These are phyloP conservation scores for Nebria salina DNA, from an alignment of 2,888 invertebrate genomes.

Conservation along the genomic window DNA sequence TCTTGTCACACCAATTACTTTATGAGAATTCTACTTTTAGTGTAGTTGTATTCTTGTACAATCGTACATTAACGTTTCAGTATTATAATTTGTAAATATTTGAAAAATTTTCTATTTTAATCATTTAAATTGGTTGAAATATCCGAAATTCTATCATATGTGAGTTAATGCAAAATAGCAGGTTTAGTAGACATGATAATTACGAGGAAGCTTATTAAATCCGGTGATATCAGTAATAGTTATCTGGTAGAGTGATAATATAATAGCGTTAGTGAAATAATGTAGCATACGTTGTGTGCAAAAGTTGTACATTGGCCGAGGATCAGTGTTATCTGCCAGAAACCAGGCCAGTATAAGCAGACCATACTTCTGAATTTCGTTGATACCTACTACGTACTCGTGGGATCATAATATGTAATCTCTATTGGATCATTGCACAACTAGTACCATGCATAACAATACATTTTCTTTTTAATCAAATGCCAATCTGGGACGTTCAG, in stretches of 20 bases:
- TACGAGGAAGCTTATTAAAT: background rate
- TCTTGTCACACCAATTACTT: background rate
- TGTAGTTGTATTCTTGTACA: background rate
- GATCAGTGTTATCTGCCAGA: constrained; percentile 17
- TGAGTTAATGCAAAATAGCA: background rate
- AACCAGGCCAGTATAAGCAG: constrained; percentile 1
- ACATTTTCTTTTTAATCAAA: background rate
- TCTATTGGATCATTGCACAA: background rate
- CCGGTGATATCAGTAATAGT: background rate
- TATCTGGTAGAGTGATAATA: background rate
- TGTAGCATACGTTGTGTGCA: constrained; percentile 14
- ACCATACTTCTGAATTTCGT: constrained; percentile 7
- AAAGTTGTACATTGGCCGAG: constrained; percentile 15
- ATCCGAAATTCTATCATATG: background rate
- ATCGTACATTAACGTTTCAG: no score
- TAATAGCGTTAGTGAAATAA: constrained; percentile 17
- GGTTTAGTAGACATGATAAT: background rate
- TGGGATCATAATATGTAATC: constrained; percentile 19
- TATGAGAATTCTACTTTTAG: background rate
- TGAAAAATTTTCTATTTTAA: no score
- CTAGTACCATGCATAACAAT: background rate
- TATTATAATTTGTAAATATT: no score
- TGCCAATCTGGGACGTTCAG: background rate
- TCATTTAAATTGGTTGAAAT: no score
- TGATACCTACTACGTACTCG: constrained; percentile 5